phyloP scores from a whole-genome alignment of 2,113 vertebrate species.

The Perca fluviatilis region DNA sequence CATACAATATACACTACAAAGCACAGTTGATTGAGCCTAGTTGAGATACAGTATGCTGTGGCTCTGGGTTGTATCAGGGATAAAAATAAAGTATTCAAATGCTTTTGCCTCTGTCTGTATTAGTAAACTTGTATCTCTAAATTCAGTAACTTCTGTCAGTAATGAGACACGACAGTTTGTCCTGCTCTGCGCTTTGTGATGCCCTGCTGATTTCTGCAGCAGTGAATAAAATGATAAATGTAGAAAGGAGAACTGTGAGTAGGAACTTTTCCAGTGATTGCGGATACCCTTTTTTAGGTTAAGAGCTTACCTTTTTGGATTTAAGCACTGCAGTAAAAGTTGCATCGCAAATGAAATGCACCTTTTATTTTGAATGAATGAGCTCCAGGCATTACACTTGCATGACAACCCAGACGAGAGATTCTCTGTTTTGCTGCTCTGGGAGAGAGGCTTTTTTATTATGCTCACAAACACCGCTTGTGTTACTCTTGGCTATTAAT shows the following conservation, averaged over 20 bases:
- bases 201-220: slow-evolving; percentile 40
- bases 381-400: slow-evolving; percentile 57
- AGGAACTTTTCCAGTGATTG: slow-evolving; percentile 9
- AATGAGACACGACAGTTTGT: slow-evolving; percentile 19
- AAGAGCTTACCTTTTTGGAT: slow-evolving; percentile 38
- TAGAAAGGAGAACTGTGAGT: slow-evolving; percentile 25
- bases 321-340: slow-evolving; percentile 37
- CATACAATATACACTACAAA: slow-evolving; percentile 30
- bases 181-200: slow-evolving; percentile 33
- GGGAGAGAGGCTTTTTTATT: slow-evolving; percentile 52
- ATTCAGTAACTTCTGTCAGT: slow-evolving; percentile 19
- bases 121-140: slow-evolving; percentile 32
- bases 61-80: slow-evolving; percentile 1
- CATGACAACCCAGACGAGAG: slow-evolving; percentile 60
- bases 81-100: slow-evolving; percentile 4
- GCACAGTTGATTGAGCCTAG: slow-evolving; percentile 26
- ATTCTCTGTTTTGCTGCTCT: slow-evolving; percentile 41
- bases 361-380: slow-evolving; percentile 55
- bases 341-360: slow-evolving; percentile 44
- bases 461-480: slow-evolving; percentile 51
- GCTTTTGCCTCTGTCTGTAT: background rate
- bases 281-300: slow-evolving; percentile 26
- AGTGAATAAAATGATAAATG: slow-evolving; percentile 37
- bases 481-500: slow-evolving; percentile 54
- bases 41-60: background rate